phyloP scores from a whole-genome alignment of 2,113 vertebrate genomes.

The Hucho hucho region DNA sequence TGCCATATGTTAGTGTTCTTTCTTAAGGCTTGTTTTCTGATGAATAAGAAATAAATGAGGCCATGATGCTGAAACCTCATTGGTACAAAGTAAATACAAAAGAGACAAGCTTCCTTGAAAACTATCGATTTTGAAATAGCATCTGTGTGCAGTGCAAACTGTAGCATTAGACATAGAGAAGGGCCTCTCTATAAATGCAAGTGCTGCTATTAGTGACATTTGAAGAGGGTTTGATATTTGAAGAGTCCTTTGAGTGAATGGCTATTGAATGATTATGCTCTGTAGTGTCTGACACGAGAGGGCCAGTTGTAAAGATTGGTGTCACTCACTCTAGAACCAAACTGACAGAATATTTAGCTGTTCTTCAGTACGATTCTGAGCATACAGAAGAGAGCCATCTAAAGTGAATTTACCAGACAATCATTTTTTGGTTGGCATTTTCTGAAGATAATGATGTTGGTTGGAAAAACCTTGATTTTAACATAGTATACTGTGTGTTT shows the following conservation, averaged over 20 bases:
- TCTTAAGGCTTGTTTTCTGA: too few relatives aligned
- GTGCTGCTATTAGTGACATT: conserved; percentile 31
- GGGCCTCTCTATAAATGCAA: neutral
- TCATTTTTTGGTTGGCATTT: neutral
- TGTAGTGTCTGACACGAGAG: conserved; percentile 28
- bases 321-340: conserved; percentile 20
- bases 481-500: neutral
- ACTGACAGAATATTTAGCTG: conserved; percentile 19
- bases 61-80: too few relatives aligned
- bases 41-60: too few relatives aligned
- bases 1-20: too few relatives aligned
- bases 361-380: conserved; percentile 1
- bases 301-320: neutral
- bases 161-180: neutral
- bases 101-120: too few relatives aligned
- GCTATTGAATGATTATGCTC: conserved; percentile 31
- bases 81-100: too few relatives aligned
- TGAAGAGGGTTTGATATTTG: conserved; percentile 36
- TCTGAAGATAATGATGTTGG: neutral
- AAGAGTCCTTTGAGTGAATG: conserved; percentile 33
- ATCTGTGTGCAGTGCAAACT: neutral
- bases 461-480: neutral
- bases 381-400: neutral
- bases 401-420: neutral
- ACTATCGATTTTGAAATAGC: too few relatives aligned